Percentiles rank a stretch among this genome's conserved stretches.
Evolutionary conservation across 2,888 invertebrate species (phyloP).

Genomic region (Dasysyrphus tricinctus): DNA sequence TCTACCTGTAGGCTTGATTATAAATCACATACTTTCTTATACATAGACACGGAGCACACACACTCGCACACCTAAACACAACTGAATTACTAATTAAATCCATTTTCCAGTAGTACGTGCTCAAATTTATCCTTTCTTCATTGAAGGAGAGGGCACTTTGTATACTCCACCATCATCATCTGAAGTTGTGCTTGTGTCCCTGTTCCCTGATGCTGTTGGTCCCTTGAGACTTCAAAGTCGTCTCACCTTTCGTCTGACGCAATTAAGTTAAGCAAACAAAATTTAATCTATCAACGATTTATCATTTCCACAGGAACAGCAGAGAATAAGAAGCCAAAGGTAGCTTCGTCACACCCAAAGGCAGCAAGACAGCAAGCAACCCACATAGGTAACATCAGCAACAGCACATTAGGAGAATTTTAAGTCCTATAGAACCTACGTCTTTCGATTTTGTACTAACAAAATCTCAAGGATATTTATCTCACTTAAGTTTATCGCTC

Average conservation of each 20-base stretch:
- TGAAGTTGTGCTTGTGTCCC: neutral
- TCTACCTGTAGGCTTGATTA: conserved; percentile 19
- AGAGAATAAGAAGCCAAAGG: neutral
- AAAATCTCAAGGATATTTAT: conserved; percentile 25
- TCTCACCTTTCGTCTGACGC: conserved; percentile 18
- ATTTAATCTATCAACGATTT: conserved; percentile 58
- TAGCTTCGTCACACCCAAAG: neutral
- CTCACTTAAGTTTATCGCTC: conserved; percentile 34
- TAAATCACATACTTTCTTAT: conserved; percentile 11
- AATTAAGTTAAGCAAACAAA: conserved; percentile 59
- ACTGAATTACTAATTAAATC: conserved; percentile 45
- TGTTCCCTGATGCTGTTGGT: conserved; percentile 2
- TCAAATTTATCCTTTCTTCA: neutral
- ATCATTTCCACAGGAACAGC: conserved; percentile 22
- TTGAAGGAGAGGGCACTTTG: neutral
- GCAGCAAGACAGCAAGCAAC: neutral
- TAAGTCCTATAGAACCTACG: neutral
- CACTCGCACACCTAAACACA: neutral
- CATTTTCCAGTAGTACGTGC: conserved; percentile 35
- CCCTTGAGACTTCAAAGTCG: conserved; percentile 13
- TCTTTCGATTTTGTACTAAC: neutral
- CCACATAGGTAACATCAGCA: conserved; percentile 3
- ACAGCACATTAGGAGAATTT: conserved; percentile 20
- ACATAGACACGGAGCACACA: too few relatives aligned
- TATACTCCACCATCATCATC: conserved; percentile 9